phyloP scores from a whole-genome alignment of 1,140 invertebrate species.

The Drosophila triauraria region DNA sequence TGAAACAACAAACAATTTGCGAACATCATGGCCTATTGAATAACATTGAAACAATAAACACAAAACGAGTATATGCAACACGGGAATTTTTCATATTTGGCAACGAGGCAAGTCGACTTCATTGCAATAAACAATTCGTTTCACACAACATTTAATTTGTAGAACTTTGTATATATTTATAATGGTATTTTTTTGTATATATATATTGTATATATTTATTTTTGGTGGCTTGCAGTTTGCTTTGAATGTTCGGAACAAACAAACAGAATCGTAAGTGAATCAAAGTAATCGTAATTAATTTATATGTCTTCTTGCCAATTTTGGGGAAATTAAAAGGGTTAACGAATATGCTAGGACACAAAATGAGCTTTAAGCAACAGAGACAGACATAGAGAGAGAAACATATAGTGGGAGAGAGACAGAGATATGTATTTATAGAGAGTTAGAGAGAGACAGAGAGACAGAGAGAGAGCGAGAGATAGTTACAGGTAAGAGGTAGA shows the following conservation, averaged over 20 bases:
- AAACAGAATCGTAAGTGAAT: conserved; percentile 38
- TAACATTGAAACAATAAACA: conserved; percentile 60
- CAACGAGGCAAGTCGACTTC: conserved; percentile 54
- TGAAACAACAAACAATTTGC: conserved; percentile 53
- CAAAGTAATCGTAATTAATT: conserved; percentile 50
- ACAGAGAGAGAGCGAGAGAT: conserved; percentile 48
- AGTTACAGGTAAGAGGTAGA: conserved; percentile 47
- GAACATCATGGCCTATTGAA: conserved; percentile 41
- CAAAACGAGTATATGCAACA: conserved; percentile 41
- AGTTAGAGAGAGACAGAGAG: conserved; percentile 36
- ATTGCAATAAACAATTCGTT: conserved; percentile 73
- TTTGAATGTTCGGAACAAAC: conserved; percentile 51
- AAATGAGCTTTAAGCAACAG: conserved; percentile 69
- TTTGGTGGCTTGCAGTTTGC: conserved; percentile 57
- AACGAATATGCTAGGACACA: conserved; percentile 61
- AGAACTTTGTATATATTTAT: conserved; percentile 58
- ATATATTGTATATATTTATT: conserved; percentile 48
- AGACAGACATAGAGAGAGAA: conserved; percentile 48
- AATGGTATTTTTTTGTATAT: conserved; percentile 46
- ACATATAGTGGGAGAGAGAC: conserved; percentile 46
- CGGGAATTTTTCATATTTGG: conserved; percentile 56
- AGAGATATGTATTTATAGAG: conserved; percentile 26
- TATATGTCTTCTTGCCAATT: conserved; percentile 49
- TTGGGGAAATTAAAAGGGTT: conserved; percentile 44
- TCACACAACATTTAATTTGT: conserved; percentile 75